These are phyloP conservation scores for Ranitomeya imitator DNA, from an alignment of 2,113 vertebrate species.

Conservation along the genomic window DNA sequence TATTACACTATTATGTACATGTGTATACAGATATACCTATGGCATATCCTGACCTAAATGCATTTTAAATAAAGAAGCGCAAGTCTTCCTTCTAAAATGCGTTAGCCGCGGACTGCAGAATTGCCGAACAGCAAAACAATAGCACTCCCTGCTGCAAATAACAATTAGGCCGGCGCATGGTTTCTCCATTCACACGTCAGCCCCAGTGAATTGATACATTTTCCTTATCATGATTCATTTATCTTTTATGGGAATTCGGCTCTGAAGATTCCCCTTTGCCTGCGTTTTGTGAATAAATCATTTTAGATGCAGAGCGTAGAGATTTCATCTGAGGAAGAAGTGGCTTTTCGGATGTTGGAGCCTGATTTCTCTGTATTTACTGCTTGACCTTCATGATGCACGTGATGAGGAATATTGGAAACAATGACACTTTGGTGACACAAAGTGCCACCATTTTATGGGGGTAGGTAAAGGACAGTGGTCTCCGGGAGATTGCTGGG, in stretches of 20 bases:
- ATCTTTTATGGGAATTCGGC: conserved; percentile 37
- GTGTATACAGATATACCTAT: background rate
- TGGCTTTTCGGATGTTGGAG: conserved; percentile 11
- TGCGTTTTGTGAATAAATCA: conserved; percentile 26
- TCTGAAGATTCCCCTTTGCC: conserved; percentile 23
- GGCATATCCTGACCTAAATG: background rate
- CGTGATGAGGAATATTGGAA: background rate
- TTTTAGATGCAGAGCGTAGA: conserved; percentile 28
- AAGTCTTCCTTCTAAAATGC: background rate
- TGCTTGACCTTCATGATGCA: background rate
- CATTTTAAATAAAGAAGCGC: background rate
- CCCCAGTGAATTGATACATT: conserved; percentile 44
- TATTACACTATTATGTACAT: background rate
- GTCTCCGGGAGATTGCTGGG: background rate
- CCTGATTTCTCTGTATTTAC: background rate
- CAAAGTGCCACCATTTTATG: background rate
- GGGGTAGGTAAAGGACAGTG: background rate
- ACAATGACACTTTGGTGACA: background rate
- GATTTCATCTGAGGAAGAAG: conserved; percentile 19
- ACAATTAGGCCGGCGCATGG: conserved; percentile 23
- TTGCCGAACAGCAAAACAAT: conserved; percentile 16
- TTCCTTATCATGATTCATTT: conserved; percentile 46
- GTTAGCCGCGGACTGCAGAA: background rate
- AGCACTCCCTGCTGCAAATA: conserved; percentile 34
- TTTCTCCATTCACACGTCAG: background rate